phyloP scores from a whole-genome alignment of 2,888 invertebrate species.

The Neoaliturus tenellus region DNA sequence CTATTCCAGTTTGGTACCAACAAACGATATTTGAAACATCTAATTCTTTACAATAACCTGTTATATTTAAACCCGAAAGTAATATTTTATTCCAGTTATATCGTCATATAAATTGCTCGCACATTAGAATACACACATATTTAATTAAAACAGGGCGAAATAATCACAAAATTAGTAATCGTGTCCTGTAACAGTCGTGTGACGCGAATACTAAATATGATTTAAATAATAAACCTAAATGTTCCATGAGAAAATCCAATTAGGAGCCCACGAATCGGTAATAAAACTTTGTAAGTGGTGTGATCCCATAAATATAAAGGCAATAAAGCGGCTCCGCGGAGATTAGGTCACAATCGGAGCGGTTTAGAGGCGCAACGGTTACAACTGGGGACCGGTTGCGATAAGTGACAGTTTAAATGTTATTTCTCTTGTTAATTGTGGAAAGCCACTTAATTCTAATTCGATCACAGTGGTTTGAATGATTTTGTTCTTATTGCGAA shows the following conservation, averaged over 20 bases:
- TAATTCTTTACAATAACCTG: too few species aligned
- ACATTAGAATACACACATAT: too few species aligned
- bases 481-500: too few species aligned
- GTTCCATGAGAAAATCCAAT: slow-evolving; percentile 27
- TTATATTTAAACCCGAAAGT: too few species aligned
- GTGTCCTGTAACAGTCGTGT: not conserved
- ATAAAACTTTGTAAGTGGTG: slow-evolving; percentile 15
- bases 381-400: not conserved
- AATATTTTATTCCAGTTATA: too few species aligned
- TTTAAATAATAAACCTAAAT: not conserved
- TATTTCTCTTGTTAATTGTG: not conserved
- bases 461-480: not conserved
- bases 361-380: not conserved
- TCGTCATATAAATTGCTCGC: too few species aligned
- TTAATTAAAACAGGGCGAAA: too few species aligned
- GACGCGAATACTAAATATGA: slow-evolving; percentile 4
- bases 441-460: not conserved
- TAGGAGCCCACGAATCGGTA: not conserved
- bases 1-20: too few species aligned
- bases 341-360: slow-evolving; percentile 19
- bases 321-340: slow-evolving; percentile 1
- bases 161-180: too few species aligned
- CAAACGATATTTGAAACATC: too few species aligned
- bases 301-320: slow-evolving; percentile 34
- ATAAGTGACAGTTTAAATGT: not conserved